Percentiles rank a stretch among this genome's conserved stretches.
Evolutionary conservation across 2,888 invertebrate species (phyloP).

Genomic region (Ptychoptera albimana): DNA sequence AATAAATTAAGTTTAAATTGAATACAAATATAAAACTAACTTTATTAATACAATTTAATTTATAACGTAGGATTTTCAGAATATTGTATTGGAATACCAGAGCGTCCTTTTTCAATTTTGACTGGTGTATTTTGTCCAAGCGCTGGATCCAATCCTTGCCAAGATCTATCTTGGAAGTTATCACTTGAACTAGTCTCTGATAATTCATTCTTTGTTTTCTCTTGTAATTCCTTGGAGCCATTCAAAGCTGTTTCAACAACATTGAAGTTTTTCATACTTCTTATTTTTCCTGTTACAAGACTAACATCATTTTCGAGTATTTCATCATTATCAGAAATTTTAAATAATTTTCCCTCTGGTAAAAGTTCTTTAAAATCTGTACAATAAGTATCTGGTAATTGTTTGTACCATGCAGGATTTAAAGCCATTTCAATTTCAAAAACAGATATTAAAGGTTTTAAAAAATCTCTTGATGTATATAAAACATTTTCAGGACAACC

Average conservation of each 20-base stretch:
- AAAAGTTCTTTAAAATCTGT: constrained; percentile 63
- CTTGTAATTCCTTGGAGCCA: constrained; percentile 7
- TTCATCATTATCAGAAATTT: constrained; percentile 30
- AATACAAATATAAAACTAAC: no score
- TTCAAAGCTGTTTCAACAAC: background rate
- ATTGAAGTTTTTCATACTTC: constrained; percentile 22
- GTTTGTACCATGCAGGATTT: constrained; percentile 36
- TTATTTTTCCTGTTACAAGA: constrained; percentile 54
- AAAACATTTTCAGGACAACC: constrained; percentile 84
- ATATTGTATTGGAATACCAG: constrained; percentile 60
- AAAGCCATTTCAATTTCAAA: constrained; percentile 81
- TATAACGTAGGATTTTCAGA: constrained; percentile 33
- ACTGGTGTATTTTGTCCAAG: constrained; percentile 56
- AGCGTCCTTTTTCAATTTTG: constrained; percentile 50
- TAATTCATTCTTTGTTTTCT: constrained; percentile 21
- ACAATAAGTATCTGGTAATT: constrained; percentile 41
- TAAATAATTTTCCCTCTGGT: constrained; percentile 40
- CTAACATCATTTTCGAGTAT: constrained; percentile 46
- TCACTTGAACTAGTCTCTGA: constrained; percentile 15
- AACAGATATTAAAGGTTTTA: constrained; percentile 78
- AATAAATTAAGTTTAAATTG: no score
- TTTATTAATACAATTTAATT: constrained; percentile 2
- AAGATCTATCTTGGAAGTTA: constrained; percentile 42
- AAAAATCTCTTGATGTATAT: constrained; percentile 69
- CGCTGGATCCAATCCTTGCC: constrained; percentile 76